These are phyloP conservation scores for Apis mellifera DNA, from an alignment of 1,140 invertebrate genomes.

Conservation along the genomic window Amel_HAv3.1 CM009943.2:7088501-7089000, in stretches of 20 bases:
- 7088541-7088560: background rate
- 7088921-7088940: constrained; percentile 19
- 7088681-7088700: constrained; percentile 53
- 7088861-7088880: constrained; percentile 69
- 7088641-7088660: constrained; percentile 1
- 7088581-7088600: background rate
- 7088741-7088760: constrained; percentile 53
- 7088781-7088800: constrained; percentile 57
- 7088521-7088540: constrained; percentile 4
- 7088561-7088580: background rate
- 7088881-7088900: constrained; percentile 68
- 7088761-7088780: constrained; percentile 32
- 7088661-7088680: background rate
- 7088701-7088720: constrained; percentile 29
- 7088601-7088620: constrained; percentile 31
- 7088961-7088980: constrained; percentile 63
- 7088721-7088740: constrained; percentile 43
- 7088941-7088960: constrained; percentile 44
- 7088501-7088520: background rate
- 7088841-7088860: constrained; percentile 74
- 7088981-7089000: constrained; percentile 65
- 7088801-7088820: constrained; percentile 59
- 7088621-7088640: constrained; percentile 44
- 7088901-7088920: constrained; percentile 61
- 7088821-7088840: constrained; percentile 48